phyloP scores from a whole-genome alignment of 2,888 invertebrate genomes.

The Drosophila meridiana region DNA sequence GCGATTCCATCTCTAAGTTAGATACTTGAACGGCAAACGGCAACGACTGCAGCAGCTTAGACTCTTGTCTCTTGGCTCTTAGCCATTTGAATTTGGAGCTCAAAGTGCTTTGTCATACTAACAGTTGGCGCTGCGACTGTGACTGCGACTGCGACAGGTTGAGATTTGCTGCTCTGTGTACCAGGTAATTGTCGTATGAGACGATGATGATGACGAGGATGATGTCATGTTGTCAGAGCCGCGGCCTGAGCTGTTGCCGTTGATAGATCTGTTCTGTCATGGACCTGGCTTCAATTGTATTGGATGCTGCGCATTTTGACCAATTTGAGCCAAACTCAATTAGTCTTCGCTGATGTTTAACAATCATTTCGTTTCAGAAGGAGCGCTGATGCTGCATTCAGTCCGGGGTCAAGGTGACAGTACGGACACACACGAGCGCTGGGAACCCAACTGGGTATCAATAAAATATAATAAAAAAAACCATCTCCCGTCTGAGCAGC shows the following conservation, averaged over 20 bases:
- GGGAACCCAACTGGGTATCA: conserved; percentile 34
- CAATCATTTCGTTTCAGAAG: conserved; percentile 24
- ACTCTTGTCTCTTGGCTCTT: conserved; percentile 1
- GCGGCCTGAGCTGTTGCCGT: conserved; percentile 39
- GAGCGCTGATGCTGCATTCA: conserved; percentile 34
- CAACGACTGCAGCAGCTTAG: conserved; percentile 4
- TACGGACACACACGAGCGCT: conserved; percentile 2
- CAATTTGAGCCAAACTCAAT: conserved; percentile 76
- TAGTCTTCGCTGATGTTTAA: conserved; percentile 71
- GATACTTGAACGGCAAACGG: not conserved
- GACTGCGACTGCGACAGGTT: conserved; percentile 58
- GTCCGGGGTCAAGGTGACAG: conserved; percentile 65
- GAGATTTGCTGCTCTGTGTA: conserved; percentile 43
- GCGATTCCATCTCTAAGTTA: conserved; percentile 7
- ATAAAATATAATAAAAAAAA: conserved; percentile 40
- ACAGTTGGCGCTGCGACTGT: conserved; percentile 36
- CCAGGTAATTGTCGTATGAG: conserved; percentile 65
- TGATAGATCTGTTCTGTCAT: conserved; percentile 71
- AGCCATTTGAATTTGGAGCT: conserved; percentile 25
- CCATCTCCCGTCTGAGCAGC: conserved; percentile 49
- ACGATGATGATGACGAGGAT: not conserved
- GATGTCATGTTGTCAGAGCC: conserved; percentile 60
- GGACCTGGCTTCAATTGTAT: conserved; percentile 47
- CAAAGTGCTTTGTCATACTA: conserved; percentile 55
- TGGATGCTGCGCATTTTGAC: conserved; percentile 76